Base-by-base conservation (phyloP, 2,797 vertebrate genomes). In the Chaenodraco wilsoni region DNA sequence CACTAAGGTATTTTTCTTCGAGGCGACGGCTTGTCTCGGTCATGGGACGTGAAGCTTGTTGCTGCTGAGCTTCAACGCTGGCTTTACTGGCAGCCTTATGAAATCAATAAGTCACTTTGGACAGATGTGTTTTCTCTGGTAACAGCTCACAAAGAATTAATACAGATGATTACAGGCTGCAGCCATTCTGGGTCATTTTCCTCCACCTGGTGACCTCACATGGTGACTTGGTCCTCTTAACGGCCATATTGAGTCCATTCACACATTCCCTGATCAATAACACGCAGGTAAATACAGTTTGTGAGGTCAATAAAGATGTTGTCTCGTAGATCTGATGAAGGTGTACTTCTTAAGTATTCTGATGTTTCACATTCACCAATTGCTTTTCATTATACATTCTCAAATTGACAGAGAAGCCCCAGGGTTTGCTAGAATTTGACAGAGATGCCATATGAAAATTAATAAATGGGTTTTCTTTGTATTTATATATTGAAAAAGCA, bases 31-130 rank as follows among this genome's bases (percentile, higher is more conserved):
- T 59, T 10, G 64, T 76, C 80, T 75, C 56, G 37, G 82, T 86
- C 83, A 78, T 64, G 17, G 67, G 83, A 85, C 84, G 79, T 61
- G 46, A 56, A 79, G 88, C 70, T 84, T 83, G 84, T 85, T 69
- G 87, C 79, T 63, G 77, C 60, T 6, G 40, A 77, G 83, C 70
- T 40, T 74, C 65, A 54, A 65, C 65, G 12, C 52, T 41, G 74
- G 79, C 78, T 87, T 85, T 75, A 72, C 79, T 50, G 72, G 55
- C 70, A 68, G 74, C 76, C 79, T 92, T 89, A 93, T 93, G 89
- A 94, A 94, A 94, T 93, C 92, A 91, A 93, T 94, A 94, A 88
- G 84, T 94, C 90, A 90, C 84, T 54, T 72, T 75, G 79, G 87
- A 93, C 90, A 88, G 90, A 93, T 83, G 78, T 82, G 84, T 81